These are phyloP conservation scores for Urocolius indicus DNA, from an alignment of 2,113 vertebrate genomes.

Conservation along the genomic window DNA sequence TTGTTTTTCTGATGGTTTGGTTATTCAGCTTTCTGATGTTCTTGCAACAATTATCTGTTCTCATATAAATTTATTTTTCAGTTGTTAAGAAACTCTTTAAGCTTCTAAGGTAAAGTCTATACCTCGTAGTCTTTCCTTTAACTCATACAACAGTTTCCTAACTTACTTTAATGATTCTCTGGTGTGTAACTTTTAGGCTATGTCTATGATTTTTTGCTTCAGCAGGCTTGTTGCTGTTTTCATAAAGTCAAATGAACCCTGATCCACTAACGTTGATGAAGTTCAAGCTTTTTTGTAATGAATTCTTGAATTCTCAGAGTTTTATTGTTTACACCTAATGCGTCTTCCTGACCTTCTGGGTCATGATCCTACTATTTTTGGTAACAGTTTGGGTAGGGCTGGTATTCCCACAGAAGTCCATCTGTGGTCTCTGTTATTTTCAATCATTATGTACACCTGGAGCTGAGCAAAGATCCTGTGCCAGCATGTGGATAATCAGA, in stretches of 20 bases:
- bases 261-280: rapidly evolving
- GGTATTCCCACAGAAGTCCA: not conserved
- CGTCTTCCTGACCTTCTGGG: not conserved
- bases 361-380: not conserved
- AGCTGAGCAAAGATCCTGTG: not conserved
- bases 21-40: not conserved
- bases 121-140: not conserved
- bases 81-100: too few species aligned
- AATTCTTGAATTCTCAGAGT: not conserved
- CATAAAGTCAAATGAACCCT: not conserved
- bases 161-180: not conserved
- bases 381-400: not conserved
- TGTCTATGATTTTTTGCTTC: not conserved
- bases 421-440: not conserved
- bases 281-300: not conserved
- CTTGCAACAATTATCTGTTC: not conserved
- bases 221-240: not conserved
- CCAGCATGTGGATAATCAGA: not conserved
- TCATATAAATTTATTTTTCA: not conserved
- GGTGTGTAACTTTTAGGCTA: not conserved
- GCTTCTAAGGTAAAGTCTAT: too few species aligned
- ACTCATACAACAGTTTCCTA: not conserved
- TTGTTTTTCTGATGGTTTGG: not conserved
- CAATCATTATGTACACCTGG: not conserved
- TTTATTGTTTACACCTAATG: not conserved